Evolutionary conservation across 2,113 vertebrate genomes (phyloP), one percentile per base, ranked within the genome.

Genomic region (Okapia johnstoni): DNA sequence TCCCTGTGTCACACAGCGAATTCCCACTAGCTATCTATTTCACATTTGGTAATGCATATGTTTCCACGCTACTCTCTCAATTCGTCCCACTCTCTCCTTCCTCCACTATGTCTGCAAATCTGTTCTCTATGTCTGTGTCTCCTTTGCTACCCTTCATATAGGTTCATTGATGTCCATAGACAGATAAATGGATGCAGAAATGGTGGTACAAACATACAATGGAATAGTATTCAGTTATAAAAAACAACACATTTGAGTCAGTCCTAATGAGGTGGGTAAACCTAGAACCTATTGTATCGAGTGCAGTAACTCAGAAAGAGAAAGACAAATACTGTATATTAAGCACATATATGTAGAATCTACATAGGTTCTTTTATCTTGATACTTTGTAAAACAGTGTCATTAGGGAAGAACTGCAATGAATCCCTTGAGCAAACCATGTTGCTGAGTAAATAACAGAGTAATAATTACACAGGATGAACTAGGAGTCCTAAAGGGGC

Each of bases 401-500:
- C 54, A 54, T 28, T 2, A n/a, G 46, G 21, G 36, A 36, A 48
- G 57, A 79, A 4, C 28, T 13, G 6, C 28, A 3, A 23, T 36
- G 12, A 54, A 11, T 28, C 50, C 30, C 5, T 2, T 55, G 48
- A 13, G 4, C 17, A 28, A 60, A 17, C 16, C 15, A 2, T 3
- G 10, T 3, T 30, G 11, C 36, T 63, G 25, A n/a, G n/a, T 11
- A 5, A 46, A 23, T 7, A 19, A 28, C 10, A n/a, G 66, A 26
- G 8, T 9, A 8, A 3, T 3, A 25, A 17, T 13, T 5, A 6
- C 6, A 19, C 4, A 43, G 55, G 3, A 17, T 2, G 5, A 2
- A 0, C 81, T 23, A 4, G 15, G 70, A 17, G 48, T 33, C 9
- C 73, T 16, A 0, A 0, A 8, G 0, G 17, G 48, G 6, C 4